These are phyloP conservation scores for Patella vulgata DNA, from an alignment of 1,140 invertebrate species.

Conservation along the genomic window DNA sequence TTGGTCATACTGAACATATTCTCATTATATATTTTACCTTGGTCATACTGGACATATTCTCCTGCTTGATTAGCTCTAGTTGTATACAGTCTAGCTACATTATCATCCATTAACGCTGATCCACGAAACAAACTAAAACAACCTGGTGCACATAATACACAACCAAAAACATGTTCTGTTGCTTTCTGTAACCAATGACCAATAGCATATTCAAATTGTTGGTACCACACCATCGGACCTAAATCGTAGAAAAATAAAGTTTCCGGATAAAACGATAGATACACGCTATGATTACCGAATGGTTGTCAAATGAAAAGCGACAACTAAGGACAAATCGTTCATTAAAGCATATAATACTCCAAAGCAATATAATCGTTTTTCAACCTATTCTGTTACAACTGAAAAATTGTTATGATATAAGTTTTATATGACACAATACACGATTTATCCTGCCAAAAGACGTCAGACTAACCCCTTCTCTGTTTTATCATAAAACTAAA, in stretches of 20 bases:
- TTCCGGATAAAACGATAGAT: not conserved
- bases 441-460: no score
- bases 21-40: constrained; percentile 57
- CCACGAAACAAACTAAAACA: constrained; percentile 64
- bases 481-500: not conserved
- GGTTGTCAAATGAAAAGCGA: no score
- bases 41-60: constrained; percentile 63
- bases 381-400: no score
- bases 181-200: constrained; percentile 64
- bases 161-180: constrained; percentile 62
- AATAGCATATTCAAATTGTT: constrained; percentile 65
- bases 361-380: no score
- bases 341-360: not conserved
- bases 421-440: no score
- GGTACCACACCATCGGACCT: constrained; percentile 65
- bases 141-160: constrained; percentile 63
- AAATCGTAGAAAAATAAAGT: constrained; percentile 1
- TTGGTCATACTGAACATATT: no score
- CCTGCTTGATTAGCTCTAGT: constrained; percentile 53
- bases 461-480: no score
- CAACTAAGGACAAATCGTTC: no score
- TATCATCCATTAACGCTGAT: constrained; percentile 64
- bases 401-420: no score
- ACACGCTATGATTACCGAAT: no score
- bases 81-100: constrained; percentile 57